Evolutionary conservation across 2,113 vertebrate genomes (phyloP).

Genomic region (Coracopsis vasa): DNA sequence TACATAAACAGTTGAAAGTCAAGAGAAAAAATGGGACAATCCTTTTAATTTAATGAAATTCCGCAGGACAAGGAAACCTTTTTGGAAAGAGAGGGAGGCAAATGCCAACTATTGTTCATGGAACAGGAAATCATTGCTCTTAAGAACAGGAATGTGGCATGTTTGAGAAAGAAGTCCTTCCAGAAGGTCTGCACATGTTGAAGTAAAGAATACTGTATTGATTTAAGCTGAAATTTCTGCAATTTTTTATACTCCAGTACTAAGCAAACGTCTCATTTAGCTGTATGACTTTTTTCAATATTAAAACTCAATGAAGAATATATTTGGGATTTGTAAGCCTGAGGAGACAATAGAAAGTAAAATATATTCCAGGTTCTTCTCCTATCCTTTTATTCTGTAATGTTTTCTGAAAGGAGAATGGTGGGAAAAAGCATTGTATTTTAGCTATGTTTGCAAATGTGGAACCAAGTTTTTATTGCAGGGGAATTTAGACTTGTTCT

Average conservation of each 20-base stretch:
- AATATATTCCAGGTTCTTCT: neutral
- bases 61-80: neutral
- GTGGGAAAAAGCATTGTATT: neutral
- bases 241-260: neutral
- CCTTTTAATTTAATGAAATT: neutral
- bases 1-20: neutral
- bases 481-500: neutral
- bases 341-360: neutral
- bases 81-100: neutral
- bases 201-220: neutral
- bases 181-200: neutral
- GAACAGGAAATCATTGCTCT: neutral
- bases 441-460: neutral
- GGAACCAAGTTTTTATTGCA: neutral
- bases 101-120: neutral
- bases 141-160: neutral
- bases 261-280: neutral
- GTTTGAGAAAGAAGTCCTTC: neutral
- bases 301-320: neutral
- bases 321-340: neutral
- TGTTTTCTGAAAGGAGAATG: neutral
- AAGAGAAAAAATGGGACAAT: neutral
- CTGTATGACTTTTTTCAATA: neutral
- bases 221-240: neutral
- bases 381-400: neutral